A percentile compares a stretch with the other conserved stretches of the same genome.
Evolutionary conservation across 2,797 vertebrate genomes (phyloP).

Genomic region (Gallinago stenura): DNA sequence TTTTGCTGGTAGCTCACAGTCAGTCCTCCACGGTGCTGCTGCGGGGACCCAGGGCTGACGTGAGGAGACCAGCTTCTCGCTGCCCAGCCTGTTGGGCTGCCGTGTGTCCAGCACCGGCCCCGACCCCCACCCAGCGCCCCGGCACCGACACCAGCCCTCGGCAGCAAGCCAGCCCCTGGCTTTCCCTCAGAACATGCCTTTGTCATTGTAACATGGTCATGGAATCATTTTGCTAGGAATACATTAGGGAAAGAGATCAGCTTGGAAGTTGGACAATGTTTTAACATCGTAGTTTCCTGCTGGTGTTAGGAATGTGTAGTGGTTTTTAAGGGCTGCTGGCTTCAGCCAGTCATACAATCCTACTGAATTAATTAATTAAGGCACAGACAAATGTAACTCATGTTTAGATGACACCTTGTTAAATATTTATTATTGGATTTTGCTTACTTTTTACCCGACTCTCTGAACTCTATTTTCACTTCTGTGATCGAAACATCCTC

Average conservation of each 20-base stretch:
- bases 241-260: neutral
- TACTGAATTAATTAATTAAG: neutral
- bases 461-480: neutral
- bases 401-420: neutral
- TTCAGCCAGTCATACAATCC: neutral
- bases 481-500: neutral
- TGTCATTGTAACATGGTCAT: neutral
- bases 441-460: neutral
- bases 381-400: neutral
- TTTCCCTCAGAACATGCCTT: neutral
- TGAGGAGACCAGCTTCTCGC: neutral
- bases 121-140: neutral
- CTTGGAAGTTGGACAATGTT: neutral
- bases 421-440: neutral
- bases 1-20: neutral
- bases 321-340: neutral
- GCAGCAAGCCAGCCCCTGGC: neutral
- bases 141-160: neutral
- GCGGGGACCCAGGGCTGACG: neutral
- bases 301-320: neutral
- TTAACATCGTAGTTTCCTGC: neutral
- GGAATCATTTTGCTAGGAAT: neutral
- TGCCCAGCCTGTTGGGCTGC: neutral
- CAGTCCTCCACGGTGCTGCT: neutral
- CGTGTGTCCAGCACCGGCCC: accelerated